Conservation (phyloP, 2,797 vertebrate species). For the Distichodus sexfasciatus region DNA sequence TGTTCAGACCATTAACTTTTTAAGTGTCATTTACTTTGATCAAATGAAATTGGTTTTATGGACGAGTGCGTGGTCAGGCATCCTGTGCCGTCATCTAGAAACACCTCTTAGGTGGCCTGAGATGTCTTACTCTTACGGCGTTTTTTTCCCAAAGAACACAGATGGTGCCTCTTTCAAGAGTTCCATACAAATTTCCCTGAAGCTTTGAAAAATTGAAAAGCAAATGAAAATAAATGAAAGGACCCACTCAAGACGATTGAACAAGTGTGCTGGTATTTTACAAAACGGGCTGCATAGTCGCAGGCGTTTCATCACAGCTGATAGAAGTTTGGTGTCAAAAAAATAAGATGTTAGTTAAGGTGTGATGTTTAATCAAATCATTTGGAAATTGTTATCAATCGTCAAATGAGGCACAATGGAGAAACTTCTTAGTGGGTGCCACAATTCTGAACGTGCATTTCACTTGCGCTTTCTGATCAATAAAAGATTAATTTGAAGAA, state of each 20-base stretch:
- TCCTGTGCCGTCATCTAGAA: not conserved
- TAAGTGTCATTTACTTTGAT: slow-evolving; percentile 65
- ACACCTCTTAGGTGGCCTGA: slow-evolving; percentile 22
- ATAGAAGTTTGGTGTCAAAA: slow-evolving; percentile 2
- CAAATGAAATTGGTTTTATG: slow-evolving; percentile 62
- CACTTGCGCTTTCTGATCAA: slow-evolving; percentile 52
- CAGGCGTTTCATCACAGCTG: slow-evolving; percentile 1
- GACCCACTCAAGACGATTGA: slow-evolving; percentile 50
- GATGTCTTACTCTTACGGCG: not conserved
- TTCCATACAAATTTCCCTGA: slow-evolving; percentile 45
- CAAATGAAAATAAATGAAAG: slow-evolving; percentile 56
- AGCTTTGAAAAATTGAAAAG: slow-evolving; percentile 57
- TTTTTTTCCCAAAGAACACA: slow-evolving; percentile 46
- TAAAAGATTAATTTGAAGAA: slow-evolving; percentile 54
- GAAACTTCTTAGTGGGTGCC: slow-evolving; percentile 15
- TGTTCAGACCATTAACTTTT: slow-evolving; percentile 43
- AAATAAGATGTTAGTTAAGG: not conserved
- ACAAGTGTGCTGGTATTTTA: slow-evolving; percentile 22
- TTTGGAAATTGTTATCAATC: no score
- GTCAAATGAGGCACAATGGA: no score
- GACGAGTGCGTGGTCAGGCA: slow-evolving; percentile 39
- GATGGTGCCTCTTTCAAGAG: slow-evolving; percentile 54
- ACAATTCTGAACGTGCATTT: slow-evolving; percentile 16
- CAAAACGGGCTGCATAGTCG: not conserved
- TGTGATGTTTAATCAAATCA: not conserved